Base-by-base conservation (phyloP, 2,888 invertebrate species). In the Myopa testacea region DNA sequence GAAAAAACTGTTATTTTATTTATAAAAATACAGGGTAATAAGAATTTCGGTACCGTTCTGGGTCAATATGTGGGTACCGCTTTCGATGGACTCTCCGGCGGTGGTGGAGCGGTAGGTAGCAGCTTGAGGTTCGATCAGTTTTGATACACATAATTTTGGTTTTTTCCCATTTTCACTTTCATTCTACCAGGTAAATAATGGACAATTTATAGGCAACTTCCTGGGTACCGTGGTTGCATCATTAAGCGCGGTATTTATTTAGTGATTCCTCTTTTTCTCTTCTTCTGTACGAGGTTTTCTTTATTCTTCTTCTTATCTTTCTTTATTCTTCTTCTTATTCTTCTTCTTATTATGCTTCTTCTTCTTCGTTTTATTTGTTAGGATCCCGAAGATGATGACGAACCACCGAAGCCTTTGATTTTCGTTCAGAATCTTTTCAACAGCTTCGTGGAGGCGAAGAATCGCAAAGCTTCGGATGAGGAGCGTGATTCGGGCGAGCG, bases 341-440 rank as follows among this genome's bases (percentile, higher is more conserved):
- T 60, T 69, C 40, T 65, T 38, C 69, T 40, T 0, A 50, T 16
- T 75, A 52, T 52, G 12, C 76, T 70, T 74, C 55, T 70, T 63
- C 75, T 60, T 68, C 6, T 7, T 55, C 52, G 6, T 45, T 79
- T 14, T 50, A 37, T 67, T 50, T 82, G 83, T 1, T 52, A 89
- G 89, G 87, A 89, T 80, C 89, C 90, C 14, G 89, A 89, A 67
- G 89, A 89, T 26, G 89, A 89, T 38, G 88, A 88, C 19, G 79
- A 70, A 12, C 87, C 87, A 0, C 87, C 88, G 0, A 86, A 87
- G 73, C 89, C 90, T 0, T 70, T 85, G 3, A 79, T 86, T 4
- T 89, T 89, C 45, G 76, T 87, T 10, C 84, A 86, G 78, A 89
- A 84, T 78, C 82, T 89, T 4, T 55, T 88, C 1, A 82, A 80